Evolutionary conservation across 1,140 invertebrate genomes (phyloP), one percentile per base, ranked within the genome.

Genomic region (Dryas iulia): DNA sequence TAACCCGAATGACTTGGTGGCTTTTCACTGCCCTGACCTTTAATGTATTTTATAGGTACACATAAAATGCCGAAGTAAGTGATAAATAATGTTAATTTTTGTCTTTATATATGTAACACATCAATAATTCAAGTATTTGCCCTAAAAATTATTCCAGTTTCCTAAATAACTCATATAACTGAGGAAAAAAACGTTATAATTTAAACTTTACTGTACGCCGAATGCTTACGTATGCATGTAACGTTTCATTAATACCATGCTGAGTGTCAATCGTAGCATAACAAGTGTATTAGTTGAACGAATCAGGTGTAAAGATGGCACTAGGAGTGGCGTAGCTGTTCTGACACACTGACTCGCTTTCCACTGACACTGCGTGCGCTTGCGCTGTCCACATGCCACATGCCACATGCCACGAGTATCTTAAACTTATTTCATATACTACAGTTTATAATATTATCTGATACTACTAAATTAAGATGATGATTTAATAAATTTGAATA

Each of bases 321-420:
- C 67, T 72, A 73, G 74, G 72, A 73, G 72, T 65, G 76, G 54
- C 59, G 70, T 69, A 75, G 76, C 72, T 75, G 74, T 60, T 62
- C 74, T 87, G 87, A 88, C 87, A 88, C 79, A 90, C 86, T 90
- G 86, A 85, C 87, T 90, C 81, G 86, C 87, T 90, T 90, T 90
- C 86, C 83, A 82, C 71, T 69, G 59, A 69, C 47, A 54, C 65
- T 52, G 56, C 52, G 59, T 60, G 70, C 63, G 56, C 59, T 23
- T 66, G 73, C 21, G 25, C 58, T 30, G 66, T 56, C 66, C 47
- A 56, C 66, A 61, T 67, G 66, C 66, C 30, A 61, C 58, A 21
- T 14, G 39, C 7, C 39, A 47, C 4, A 1, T 1, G n/a, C 6
- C 5, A 5, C 18, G n/a, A 21, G 4, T 47, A 4, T 2, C 18